Base-by-base conservation (phyloP, 2,888 invertebrate species). In the Podabrus alpinus region DNA sequence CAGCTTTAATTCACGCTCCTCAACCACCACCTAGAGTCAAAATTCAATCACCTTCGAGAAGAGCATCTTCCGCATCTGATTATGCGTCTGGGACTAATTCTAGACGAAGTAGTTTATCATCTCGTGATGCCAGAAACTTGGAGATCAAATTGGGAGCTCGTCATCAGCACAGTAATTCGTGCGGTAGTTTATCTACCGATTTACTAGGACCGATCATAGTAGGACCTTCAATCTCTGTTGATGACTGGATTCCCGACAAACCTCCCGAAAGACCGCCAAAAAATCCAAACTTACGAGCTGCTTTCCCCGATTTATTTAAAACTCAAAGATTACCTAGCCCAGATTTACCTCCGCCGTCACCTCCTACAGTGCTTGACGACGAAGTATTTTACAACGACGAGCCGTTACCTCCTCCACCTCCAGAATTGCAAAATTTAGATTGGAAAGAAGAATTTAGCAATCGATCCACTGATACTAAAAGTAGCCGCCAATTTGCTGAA, bases 241-340 rank as follows among this genome's bases (percentile, higher is more conserved):
- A 92, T 79, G 92, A 92, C 80, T 92, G 92, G 91, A 91, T 92
- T 0, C 93, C 94, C 1, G 93, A 93, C 80, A 88, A 93, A 80
- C 94, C 94, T 13, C 94, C 94, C 3, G 94, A 93, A 80, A 87
- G 94, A 79, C 94, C 94, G 11, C 94, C 94, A 5, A 94, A 94
- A 86, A 94, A 94, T 86, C 93, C 94, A 2, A 91, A 92, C 82
- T 87, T 93, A 75, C 88, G 90, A 70, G 88, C 86, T 4, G 86
- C 87, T 1, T 88, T 86, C 81, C 88, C 88, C 0, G 88, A 87
- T 79, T 81, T 88, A 70, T 87, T 88, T 78, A 87, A 86, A 80
- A 88, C 88, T 75, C 89, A 89, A 76, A 86, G 91, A 61, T 86
- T 90, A 45, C 89, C 90, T 13, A 91, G 91, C 82, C 91, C 92